Evolutionary conservation across 2,888 invertebrate species (phyloP).

Genomic region (Rhamphomyia laevipes): DNA sequence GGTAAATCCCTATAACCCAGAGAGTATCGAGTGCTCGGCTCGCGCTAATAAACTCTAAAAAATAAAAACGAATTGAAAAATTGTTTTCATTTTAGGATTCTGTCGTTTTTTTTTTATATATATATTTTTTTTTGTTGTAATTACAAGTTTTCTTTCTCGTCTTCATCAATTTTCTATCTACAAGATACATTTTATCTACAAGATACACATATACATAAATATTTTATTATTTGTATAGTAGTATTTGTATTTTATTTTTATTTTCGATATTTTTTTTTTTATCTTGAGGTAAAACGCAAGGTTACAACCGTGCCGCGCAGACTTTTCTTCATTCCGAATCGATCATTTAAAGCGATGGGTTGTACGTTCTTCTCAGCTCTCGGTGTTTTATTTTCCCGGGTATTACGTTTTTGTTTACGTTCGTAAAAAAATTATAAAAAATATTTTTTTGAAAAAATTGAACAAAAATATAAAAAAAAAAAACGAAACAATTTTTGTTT

Average conservation of each 20-base stretch:
- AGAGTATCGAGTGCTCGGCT: too few species aligned
- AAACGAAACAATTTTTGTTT: background rate
- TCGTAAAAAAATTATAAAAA: background rate
- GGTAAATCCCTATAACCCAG: too few species aligned
- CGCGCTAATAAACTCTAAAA: too few species aligned
- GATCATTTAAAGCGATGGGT: conserved; percentile 33
- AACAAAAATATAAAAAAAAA: background rate
- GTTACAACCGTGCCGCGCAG: conserved; percentile 12
- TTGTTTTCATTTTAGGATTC: too few species aligned
- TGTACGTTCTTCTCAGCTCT: conserved; percentile 11
- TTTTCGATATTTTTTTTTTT: background rate
- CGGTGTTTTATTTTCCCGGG: background rate
- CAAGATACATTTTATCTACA: too few species aligned
- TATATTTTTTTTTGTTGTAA: background rate
- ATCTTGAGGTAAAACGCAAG: conserved; percentile 15
- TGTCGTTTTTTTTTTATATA: background rate
- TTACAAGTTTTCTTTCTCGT: background rate
- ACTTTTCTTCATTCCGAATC: conserved; percentile 34
- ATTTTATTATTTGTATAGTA: too few species aligned
- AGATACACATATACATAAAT: too few species aligned
- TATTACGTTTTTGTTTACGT: background rate
- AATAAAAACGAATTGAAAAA: too few species aligned
- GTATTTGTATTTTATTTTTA: background rate
- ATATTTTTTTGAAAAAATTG: background rate
- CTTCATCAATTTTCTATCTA: background rate